phyloP scores from a whole-genome alignment of 1,140 invertebrate species.

The Danaus melanippus region DNA sequence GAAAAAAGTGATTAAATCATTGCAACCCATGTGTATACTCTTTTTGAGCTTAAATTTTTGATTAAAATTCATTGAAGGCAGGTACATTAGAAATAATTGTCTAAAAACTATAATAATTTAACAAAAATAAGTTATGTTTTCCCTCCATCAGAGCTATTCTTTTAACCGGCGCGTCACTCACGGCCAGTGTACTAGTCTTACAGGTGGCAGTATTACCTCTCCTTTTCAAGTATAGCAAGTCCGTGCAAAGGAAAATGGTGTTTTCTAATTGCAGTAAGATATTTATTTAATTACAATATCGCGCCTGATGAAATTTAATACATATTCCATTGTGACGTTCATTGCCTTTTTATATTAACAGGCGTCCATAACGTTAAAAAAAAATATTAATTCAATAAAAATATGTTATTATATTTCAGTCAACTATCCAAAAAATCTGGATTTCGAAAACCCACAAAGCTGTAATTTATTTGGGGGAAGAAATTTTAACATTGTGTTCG shows the following conservation, averaged over 20 bases:
- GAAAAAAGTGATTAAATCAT: too few species aligned
- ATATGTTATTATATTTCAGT: slow-evolving; percentile 32
- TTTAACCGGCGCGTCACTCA: slow-evolving; percentile 42
- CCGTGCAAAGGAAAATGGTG: slow-evolving; percentile 47
- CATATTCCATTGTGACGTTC: slow-evolving; percentile 2
- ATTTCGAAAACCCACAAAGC: slow-evolving; percentile 48
- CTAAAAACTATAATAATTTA: too few species aligned
- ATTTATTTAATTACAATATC: background rate
- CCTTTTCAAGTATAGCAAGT: slow-evolving; percentile 49
- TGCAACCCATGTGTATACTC: too few species aligned
- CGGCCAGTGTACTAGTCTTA: slow-evolving; percentile 40
- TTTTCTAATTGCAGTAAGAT: slow-evolving; percentile 57
- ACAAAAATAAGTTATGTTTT: too few species aligned
- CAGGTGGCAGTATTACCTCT: slow-evolving; percentile 48
- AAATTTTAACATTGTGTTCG: slow-evolving; percentile 43
- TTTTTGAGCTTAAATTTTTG: too few species aligned
- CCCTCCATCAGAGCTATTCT: slow-evolving; percentile 26
- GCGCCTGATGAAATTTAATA: background rate
- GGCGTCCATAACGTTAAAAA: background rate
- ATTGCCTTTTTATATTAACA: background rate
- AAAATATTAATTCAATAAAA: slow-evolving; percentile 1
- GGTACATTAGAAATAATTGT: too few species aligned
- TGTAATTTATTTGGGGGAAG: slow-evolving; percentile 43
- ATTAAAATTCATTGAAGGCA: too few species aligned
- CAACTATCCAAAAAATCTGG: slow-evolving; percentile 49